Evolutionary conservation across 37 sponge, comb jelly and placozoan genomes (phyloP).

Genomic region (Geodia barretti): DNA sequence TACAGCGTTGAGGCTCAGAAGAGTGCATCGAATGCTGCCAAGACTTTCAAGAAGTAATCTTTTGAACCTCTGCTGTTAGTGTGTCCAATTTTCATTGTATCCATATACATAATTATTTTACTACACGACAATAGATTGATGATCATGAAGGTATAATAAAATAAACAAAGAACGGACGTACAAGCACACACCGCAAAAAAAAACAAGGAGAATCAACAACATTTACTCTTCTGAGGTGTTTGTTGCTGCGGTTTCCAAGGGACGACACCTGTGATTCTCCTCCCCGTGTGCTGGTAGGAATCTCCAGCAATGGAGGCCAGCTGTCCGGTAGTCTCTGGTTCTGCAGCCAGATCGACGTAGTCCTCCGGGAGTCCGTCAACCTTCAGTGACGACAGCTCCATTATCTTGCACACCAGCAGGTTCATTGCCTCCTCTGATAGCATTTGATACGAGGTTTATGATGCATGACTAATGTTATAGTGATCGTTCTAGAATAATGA

Average conservation of each 20-base stretch:
- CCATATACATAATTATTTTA: too few relatives aligned
- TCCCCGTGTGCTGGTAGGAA: neutral
- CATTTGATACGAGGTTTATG: too few relatives aligned
- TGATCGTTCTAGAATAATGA: too few relatives aligned
- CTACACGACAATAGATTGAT: too few relatives aligned
- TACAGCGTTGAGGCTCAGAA: neutral
- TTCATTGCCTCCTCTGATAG: constrained; percentile 55
- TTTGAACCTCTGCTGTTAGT: neutral
- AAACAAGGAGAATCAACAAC: neutral
- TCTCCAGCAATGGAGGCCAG: too few relatives aligned
- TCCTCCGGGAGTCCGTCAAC: neutral
- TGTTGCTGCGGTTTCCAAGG: too few relatives aligned
- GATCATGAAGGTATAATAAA: too few relatives aligned
- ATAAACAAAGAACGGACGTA: too few relatives aligned
- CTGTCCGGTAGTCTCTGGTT: neutral
- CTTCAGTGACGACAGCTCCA: constrained; percentile 22
- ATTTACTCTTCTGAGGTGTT: too few relatives aligned
- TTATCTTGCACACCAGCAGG: constrained; percentile 12
- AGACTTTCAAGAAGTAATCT: neutral
- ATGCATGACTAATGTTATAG: too few relatives aligned
- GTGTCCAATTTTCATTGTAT: too few relatives aligned
- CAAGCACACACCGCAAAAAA: neutral
- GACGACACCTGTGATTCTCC: too few relatives aligned
- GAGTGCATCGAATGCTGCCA: constrained; percentile 15
- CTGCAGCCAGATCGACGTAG: constrained; percentile 12